Base-by-base conservation (phyloP, 2,797 vertebrate genomes). In the Enteromius anoplus region DNA sequence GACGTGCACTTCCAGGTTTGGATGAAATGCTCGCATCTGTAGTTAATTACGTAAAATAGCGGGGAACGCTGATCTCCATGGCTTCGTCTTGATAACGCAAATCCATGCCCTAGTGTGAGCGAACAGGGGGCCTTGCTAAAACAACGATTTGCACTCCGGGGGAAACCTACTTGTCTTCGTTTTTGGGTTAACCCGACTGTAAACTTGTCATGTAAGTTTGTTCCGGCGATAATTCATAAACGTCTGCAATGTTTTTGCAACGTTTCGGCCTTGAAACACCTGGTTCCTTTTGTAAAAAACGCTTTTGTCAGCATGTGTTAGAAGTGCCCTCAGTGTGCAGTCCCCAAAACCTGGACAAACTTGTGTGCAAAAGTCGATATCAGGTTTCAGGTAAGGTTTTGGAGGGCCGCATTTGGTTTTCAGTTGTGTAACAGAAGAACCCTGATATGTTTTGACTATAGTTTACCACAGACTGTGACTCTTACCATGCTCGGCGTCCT, bases 201-300 rank as follows among this genome's bases (percentile, higher is more conserved):
- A 91, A 92, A 93, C 78, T 62, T 89, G 89, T 89, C 89, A 87
- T 90, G 78, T 88, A 71, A 53, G 75, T 75, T 89, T 37, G 32
- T 64, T 53, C 7, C 4, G 66, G 85, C 75, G 19, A 42, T 90
- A 87, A 90, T 89, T 90, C 87, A 55, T 40, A 45, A 23, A 49
- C 19, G 8, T 53, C 34, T 62, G 62, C 78, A 81, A 85, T 75
- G 32, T 84, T 55, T 65, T 53, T 70, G 14, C 26, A 78, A 15
- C 26, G 58, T 64, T 58, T 82, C 6, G 29, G 64, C 58, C 37
- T n/a, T 70, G 34, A 55, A 79, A 34, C 85, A 81, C 55, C 62
- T 82, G 75, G 29, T 69, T 85, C 37, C 34, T 21, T 49, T 70
- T 37, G 37, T 15, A 17, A 84, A 17, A 84, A 71, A 65, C 0